A percentile compares a stretch with the other conserved stretches of the same genome.
Evolutionary conservation across 2,888 invertebrate genomes (phyloP).

Genomic region (Callyntrura guangdongensis): DNA sequence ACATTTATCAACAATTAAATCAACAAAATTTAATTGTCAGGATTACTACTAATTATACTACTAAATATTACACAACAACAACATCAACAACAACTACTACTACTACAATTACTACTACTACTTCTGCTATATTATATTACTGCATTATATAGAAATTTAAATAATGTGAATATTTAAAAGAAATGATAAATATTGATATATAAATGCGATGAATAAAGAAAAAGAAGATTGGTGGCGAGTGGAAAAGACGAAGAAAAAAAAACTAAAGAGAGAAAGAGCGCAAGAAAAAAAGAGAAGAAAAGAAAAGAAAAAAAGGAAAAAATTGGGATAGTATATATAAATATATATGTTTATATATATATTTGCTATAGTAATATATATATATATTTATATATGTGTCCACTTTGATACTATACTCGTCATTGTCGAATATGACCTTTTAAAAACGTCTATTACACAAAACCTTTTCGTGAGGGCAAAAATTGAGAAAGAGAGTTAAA

Average conservation of each 20-base stretch:
- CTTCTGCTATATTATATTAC: neutral
- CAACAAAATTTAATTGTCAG: too few species aligned
- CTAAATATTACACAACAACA: too few species aligned
- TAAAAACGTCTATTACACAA: too few species aligned
- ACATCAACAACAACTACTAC: too few species aligned
- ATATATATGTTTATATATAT: neutral
- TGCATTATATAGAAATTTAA: neutral
- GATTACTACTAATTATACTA: too few species aligned
- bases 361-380: neutral
- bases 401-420: constrained; percentile 16
- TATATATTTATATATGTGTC: constrained; percentile 6
- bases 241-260: neutral
- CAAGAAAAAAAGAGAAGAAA: neutral
- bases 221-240: neutral
- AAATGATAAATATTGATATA: neutral
- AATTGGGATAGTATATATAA: constrained; percentile 26
- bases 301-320: neutral
- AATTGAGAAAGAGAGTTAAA: too few species aligned
- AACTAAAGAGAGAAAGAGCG: neutral
- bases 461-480: too few species aligned
- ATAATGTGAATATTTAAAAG: neutral
- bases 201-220: neutral
- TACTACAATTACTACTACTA: neutral
- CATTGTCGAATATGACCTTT: neutral
- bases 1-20: too few species aligned